A percentile compares a stretch with the other conserved stretches of the same genome.
Conservation (phyloP, 2,797 vertebrate genomes). For the Hydrolagus colliei region DNA sequence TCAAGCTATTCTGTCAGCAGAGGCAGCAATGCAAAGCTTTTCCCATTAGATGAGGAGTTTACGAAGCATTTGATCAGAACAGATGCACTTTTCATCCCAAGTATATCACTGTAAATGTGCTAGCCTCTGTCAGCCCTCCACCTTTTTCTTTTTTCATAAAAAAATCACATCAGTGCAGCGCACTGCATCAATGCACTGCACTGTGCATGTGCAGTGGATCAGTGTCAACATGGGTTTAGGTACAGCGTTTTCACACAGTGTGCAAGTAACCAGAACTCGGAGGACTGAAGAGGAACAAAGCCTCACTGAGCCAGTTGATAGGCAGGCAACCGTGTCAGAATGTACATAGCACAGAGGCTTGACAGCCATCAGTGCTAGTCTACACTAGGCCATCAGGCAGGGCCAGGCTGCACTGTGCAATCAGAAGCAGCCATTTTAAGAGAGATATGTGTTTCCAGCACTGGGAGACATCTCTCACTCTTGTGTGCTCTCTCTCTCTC, state of each 20-base stretch:
- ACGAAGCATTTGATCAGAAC: slow-evolving; percentile 62
- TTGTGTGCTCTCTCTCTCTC: neutral
- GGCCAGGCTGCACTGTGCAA: slow-evolving; percentile 33
- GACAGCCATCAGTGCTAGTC: slow-evolving; percentile 17
- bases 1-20: neutral
- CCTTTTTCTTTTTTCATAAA: slow-evolving; percentile 39
- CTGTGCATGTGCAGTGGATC: too few relatives aligned
- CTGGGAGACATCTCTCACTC: neutral
- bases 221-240: slow-evolving; percentile 32
- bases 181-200: neutral
- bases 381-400: slow-evolving; percentile 34
- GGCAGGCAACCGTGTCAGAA: slow-evolving; percentile 33
- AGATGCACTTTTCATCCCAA: slow-evolving; percentile 65
- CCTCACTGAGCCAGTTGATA: slow-evolving; percentile 37
- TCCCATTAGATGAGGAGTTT: slow-evolving; percentile 53
- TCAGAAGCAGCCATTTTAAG: slow-evolving; percentile 46
- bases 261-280: slow-evolving; percentile 45
- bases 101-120: slow-evolving; percentile 57
- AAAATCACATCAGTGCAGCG: neutral
- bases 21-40: slow-evolving; percentile 27
- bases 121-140: slow-evolving; percentile 55
- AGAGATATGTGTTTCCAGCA: slow-evolving; percentile 33
- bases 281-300: slow-evolving; percentile 46
- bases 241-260: slow-evolving; percentile 45
- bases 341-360: slow-evolving; percentile 37